Evolutionary conservation across 2,113 vertebrate genomes (phyloP), one percentile per base, ranked within the genome.

Genomic region (Catharus minimus): DNA sequence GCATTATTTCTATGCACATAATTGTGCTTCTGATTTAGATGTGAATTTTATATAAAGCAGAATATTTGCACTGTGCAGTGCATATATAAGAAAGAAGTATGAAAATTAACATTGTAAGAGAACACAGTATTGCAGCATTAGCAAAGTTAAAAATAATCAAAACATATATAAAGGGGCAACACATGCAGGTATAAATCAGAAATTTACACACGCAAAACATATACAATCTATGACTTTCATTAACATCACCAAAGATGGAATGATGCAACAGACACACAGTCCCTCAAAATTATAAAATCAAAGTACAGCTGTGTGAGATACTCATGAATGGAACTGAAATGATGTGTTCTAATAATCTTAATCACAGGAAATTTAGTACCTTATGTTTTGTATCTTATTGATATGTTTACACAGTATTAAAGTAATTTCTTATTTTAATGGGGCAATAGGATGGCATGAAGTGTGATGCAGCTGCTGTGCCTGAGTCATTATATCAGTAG

Each of bases 391-490:
- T 60, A 53, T 80, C 24, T 38, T 65, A 73, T 21, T 55, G 55
- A 66, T 36, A 26, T 24, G 19, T 73, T 84, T 92, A 49, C 13
- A 60, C 8, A 61, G 12, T 75, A 76, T 65, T 86, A 65, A 76
- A 76, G 10, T 64, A 75, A 88, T 81, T 72, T 71, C 17, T 89
- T 72, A 81, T 64, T 86, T 78, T 86, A 89, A 87, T 75, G 53
- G 47, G 27, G 15, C 26, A 71, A 65, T 39, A 32, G 43, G 80
- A 65, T 89, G 32, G 46, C 81, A 80, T 39, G 55, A 62, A 71
- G 39, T 28, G 36, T 36, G 57, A 73, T 62, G n/a, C 24, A 90
- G 73, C 57, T 78, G 56, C 46, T 72, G 26, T 46, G 50, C 53
- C 44, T 58, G 30, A 76, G 53, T 62, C 38, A 53, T 15, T 8